Evolutionary conservation across 2,888 invertebrate species (phyloP).

Genomic region (Rapana venosa): DNA sequence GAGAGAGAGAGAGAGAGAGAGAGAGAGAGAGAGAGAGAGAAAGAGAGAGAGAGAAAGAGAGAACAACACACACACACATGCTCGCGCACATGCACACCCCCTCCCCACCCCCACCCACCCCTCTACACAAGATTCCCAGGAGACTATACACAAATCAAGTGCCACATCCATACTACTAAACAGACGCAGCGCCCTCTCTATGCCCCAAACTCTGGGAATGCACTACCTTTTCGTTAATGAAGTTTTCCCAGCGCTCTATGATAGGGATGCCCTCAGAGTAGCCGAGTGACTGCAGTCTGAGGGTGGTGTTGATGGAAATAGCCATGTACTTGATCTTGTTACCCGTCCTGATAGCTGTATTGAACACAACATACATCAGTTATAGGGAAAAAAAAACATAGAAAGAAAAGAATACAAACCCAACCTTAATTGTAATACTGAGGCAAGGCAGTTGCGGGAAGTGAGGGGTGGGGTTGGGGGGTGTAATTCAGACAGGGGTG

Average conservation of each 20-base stretch:
- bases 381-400: background rate
- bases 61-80: no score
- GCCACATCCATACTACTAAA: background rate
- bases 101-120: no score
- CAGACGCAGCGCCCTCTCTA: background rate
- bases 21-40: background rate
- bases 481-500: no score
- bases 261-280: slow-evolving; percentile 63
- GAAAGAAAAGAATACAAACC: background rate
- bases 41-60: no score
- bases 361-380: no score
- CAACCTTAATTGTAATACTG: background rate
- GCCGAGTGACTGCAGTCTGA: slow-evolving; percentile 59
- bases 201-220: background rate
- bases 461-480: background rate
- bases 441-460: background rate
- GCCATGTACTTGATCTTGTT: slow-evolving; percentile 68
- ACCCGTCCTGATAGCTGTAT: slow-evolving; percentile 61
- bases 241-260: slow-evolving; percentile 65
- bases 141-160: background rate
- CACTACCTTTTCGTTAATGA: slow-evolving; percentile 60
- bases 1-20: background rate
- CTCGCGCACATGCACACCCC: no score
- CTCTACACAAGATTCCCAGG: no score
- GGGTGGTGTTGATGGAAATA: slow-evolving; percentile 67